Conservation (phyloP, 2,113 vertebrate genomes). For the Perognathus longimembris region DNA sequence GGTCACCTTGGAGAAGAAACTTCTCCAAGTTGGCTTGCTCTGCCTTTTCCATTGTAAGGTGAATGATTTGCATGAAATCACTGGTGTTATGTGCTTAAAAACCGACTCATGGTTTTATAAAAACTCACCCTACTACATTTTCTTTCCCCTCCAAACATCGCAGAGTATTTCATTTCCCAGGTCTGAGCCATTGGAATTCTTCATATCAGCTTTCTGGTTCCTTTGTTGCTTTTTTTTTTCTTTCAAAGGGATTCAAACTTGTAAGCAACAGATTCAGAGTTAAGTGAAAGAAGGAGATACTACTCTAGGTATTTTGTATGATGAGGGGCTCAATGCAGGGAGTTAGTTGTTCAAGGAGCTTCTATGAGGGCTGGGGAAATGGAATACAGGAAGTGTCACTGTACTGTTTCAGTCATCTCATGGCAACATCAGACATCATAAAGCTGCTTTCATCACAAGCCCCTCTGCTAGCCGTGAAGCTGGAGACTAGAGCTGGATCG, state of each 20-base stretch:
- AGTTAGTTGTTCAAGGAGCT: neutral
- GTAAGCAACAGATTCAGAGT: neutral
- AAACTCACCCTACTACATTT: neutral
- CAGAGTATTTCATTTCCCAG: neutral
- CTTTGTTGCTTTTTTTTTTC: neutral
- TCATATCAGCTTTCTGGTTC: neutral
- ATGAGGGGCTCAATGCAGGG: neutral
- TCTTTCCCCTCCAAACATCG: neutral
- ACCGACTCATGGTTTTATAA: constrained; percentile 3
- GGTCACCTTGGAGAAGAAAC: neutral
- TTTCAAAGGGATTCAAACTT: neutral
- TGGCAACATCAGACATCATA: too few relatives aligned
- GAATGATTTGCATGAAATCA: neutral
- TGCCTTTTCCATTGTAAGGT: neutral
- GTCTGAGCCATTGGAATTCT: neutral
- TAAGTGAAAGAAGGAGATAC: neutral
- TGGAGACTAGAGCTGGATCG: neutral
- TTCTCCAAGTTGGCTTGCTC: neutral
- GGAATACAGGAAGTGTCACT: neutral
- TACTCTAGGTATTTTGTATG: neutral
- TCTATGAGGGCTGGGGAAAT: neutral
- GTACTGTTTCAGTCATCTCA: neutral
- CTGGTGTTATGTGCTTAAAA: neutral
- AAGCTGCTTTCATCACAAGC: neutral
- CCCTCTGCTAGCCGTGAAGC: neutral